A percentile compares a stretch with the other conserved stretches of the same genome.
Evolutionary conservation across 2,113 vertebrate species (phyloP).

Genomic region (Patagioenas fasciata): DNA sequence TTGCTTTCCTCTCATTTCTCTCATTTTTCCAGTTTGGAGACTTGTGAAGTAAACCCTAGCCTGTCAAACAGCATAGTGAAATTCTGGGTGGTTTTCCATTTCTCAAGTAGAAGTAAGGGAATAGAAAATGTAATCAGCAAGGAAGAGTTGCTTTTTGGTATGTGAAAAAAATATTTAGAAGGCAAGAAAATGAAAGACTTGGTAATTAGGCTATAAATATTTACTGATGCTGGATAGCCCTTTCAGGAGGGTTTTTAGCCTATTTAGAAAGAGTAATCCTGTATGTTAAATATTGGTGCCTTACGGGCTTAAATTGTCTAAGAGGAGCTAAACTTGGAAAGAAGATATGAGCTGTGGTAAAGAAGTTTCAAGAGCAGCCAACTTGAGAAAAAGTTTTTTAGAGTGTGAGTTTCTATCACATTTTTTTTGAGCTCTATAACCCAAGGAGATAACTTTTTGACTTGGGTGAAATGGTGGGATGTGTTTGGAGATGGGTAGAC

Average conservation of each 20-base stretch:
- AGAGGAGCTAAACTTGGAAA: not conserved
- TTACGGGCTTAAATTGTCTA: not conserved
- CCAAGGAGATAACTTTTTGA: not conserved
- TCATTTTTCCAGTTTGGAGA: not conserved
- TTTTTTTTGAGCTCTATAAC: not conserved
- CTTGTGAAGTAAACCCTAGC: not conserved
- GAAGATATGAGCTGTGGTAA: not conserved
- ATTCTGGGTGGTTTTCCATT: not conserved
- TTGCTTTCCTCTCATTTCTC: not conserved
- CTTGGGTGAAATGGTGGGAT: not conserved
- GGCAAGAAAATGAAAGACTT: not conserved
- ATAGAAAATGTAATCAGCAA: not conserved
- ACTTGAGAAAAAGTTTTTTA: not conserved
- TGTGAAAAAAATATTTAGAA: not conserved
- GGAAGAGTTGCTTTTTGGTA: not conserved
- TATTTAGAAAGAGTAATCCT: not conserved
- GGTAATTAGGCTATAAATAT: not conserved
- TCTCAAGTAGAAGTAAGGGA: not conserved
- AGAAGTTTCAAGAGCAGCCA: not conserved
- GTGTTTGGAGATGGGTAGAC: not conserved
- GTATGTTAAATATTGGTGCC: not conserved
- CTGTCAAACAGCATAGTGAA: not conserved
- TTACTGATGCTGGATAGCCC: not conserved
- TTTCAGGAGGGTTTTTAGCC: not conserved
- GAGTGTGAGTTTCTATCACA: fast-evolving